Conservation (phyloP, 2,797 vertebrate species). For the Pteropus rufus region DNA sequence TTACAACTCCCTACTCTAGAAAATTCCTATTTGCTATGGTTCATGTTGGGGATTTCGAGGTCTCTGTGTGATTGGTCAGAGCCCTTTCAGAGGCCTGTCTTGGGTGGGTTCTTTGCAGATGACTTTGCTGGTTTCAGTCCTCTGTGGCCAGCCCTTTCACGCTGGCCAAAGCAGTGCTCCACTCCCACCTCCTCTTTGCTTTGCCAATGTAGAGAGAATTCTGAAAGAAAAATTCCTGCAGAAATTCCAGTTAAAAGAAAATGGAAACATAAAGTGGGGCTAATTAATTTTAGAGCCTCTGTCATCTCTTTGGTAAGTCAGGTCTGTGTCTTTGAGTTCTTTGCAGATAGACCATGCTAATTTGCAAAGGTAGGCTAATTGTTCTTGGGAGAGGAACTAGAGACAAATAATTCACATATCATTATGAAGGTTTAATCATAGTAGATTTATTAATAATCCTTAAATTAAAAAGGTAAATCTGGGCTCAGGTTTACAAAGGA, state of each 20-base stretch:
- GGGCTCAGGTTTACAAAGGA: constrained; percentile 51
- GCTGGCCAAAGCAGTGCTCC: background rate
- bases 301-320: constrained; percentile 12
- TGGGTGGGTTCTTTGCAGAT: background rate
- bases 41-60: background rate
- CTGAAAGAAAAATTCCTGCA: constrained; percentile 28
- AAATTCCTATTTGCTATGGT: background rate
- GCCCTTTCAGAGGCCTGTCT: background rate
- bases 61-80: background rate
- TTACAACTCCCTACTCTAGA: background rate
- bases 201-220: background rate
- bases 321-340: constrained; percentile 30
- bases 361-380: constrained; percentile 54
- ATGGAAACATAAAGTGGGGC: constrained; percentile 17
- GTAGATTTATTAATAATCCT: constrained; percentile 67
- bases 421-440: constrained; percentile 58
- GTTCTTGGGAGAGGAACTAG: constrained; percentile 51
- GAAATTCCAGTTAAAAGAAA: constrained; percentile 56
- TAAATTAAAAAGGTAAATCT: constrained; percentile 66
- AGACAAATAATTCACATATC: constrained; percentile 55
- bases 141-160: background rate
- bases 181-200: background rate
- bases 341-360: constrained; percentile 23
- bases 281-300: constrained; percentile 44
- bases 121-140: background rate